Base-by-base conservation (phyloP, 1,140 invertebrate species). In the Stenopsyche tienmushanensis region DNA sequence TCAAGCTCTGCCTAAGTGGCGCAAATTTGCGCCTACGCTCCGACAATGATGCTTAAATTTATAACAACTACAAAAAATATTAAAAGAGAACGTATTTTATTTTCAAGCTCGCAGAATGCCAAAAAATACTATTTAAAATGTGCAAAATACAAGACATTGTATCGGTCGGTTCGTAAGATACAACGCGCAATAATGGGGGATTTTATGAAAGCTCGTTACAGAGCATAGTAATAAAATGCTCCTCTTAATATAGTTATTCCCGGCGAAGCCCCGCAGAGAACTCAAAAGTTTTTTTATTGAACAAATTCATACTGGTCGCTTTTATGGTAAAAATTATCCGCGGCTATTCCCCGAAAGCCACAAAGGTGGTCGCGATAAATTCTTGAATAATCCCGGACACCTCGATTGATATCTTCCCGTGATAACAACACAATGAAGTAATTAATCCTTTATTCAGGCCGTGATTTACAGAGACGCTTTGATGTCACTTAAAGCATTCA, bases 381-480 rank as follows among this genome's bases (percentile, higher is more conserved):
- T 29, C 39, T 25, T 17, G 52, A 18, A 29, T 54, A 54, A 54
- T 54, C 52, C 52, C 21, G 15, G 29, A 54, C 52, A 54, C 29
- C 24, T 54, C 52, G 25, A 54, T 54, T 54, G 52, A 54, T 54
- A 54, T 54, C 52, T 54, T 34, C 52, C 52, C 52, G 26, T 34
- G 52, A 54, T 34, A 54, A 29, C 39, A 54, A 54, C 39, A 54
- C 52, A 54, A 34, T 9, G 52, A 54, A 54, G 29, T 54, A 54
- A 54, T 54, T 54, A 54, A 54, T 54, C 52, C 52, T 54, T 54
- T 54, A 54, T 54, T 25, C 26, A 29, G 52, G 25, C 5, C 29
- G 25, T 54, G 52, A 54, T 54, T 54, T 54, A 54, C 13, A 54
- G n/a, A 13, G 52, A 29, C 25, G 52, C 52, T n/a, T 52, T 52